Percentiles rank a stretch among this genome's conserved stretches.
Evolutionary conservation across 2,113 vertebrate species (phyloP).

Genomic region (Hystrix brachyura): DNA sequence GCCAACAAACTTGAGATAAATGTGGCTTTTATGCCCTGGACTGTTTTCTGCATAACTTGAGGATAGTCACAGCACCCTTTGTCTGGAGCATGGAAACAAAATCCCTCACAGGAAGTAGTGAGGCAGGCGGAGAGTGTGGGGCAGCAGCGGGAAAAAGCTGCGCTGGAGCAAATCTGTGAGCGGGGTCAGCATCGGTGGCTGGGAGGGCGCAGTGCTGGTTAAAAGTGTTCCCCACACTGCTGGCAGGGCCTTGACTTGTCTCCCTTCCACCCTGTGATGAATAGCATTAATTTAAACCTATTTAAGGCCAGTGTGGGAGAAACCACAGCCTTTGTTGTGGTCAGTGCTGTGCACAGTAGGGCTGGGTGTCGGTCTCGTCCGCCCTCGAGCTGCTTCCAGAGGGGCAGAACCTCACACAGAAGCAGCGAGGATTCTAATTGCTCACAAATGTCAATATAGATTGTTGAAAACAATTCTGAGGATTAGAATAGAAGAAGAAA

Average conservation of each 20-base stretch:
- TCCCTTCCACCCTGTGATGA: slow-evolving; percentile 92
- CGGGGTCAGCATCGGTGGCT: slow-evolving; percentile 58
- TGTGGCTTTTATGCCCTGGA: slow-evolving; percentile 53
- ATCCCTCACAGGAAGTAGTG: slow-evolving; percentile 15
- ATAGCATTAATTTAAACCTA: slow-evolving; percentile 95
- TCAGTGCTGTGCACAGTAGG: slow-evolving; percentile 94
- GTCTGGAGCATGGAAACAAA: slow-evolving; percentile 36
- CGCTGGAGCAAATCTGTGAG: slow-evolving; percentile 56
- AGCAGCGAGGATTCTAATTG: slow-evolving; percentile 85
- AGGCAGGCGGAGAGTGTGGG: background rate
- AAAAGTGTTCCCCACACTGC: slow-evolving; percentile 87
- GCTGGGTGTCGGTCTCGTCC: slow-evolving; percentile 89
- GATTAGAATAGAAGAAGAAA: slow-evolving; percentile 34
- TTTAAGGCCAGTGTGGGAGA: slow-evolving; percentile 94
- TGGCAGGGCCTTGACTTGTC: slow-evolving; percentile 88
- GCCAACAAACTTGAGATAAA: slow-evolving; percentile 42
- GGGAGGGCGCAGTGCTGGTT: slow-evolving; percentile 80
- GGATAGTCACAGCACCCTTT: slow-evolving; percentile 41
- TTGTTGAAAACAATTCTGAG: slow-evolving; percentile 80
- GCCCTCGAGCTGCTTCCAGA: slow-evolving; percentile 87
- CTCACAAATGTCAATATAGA: slow-evolving; percentile 85
- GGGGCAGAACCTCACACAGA: slow-evolving; percentile 86
- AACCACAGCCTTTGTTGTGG: slow-evolving; percentile 98
- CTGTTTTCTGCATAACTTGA: slow-evolving; percentile 28
- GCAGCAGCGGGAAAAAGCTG: background rate